Conservation (phyloP, 2,113 vertebrate genomes). For the Erythrolamprus reginae region DNA sequence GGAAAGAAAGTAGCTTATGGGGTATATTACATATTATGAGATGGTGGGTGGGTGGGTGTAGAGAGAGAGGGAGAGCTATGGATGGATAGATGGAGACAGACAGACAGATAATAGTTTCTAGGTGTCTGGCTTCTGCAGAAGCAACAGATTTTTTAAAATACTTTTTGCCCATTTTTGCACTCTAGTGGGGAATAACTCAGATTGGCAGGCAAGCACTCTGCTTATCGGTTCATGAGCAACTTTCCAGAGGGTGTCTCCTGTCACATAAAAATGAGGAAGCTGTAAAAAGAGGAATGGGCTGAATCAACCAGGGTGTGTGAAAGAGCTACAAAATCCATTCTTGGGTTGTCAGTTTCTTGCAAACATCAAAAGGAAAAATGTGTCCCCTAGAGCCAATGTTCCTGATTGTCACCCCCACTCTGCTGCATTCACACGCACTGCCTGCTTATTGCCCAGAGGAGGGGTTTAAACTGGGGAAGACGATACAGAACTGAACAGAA, state of each 20-base stretch:
- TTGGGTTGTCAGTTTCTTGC: constrained; percentile 17
- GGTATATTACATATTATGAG: background rate
- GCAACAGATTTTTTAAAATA: background rate
- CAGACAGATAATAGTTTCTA: background rate
- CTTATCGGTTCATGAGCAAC: constrained; percentile 21
- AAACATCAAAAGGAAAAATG: constrained; percentile 29
- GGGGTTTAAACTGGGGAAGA: background rate
- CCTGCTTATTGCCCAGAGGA: background rate
- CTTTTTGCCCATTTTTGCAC: background rate
- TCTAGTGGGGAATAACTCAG: constrained; percentile 5
- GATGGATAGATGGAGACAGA: background rate
- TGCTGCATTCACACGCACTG: background rate
- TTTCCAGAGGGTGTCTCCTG: constrained; percentile 33
- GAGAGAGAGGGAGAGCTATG: background rate
- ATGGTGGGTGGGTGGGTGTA: background rate
- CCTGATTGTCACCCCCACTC: constrained; percentile 27
- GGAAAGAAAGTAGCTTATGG: background rate
- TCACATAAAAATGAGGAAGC: constrained; percentile 28
- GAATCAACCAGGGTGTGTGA: constrained; percentile 16
- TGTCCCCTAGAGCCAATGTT: constrained; percentile 14
- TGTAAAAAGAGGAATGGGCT: constrained; percentile 26
- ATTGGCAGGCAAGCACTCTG: background rate
- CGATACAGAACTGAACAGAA: background rate
- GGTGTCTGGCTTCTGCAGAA: background rate
- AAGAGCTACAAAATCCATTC: constrained; percentile 25